These are phyloP conservation scores for Acrossocheilus fasciatus DNA, from an alignment of 2,797 vertebrate species.

Conservation along the genomic window DNA sequence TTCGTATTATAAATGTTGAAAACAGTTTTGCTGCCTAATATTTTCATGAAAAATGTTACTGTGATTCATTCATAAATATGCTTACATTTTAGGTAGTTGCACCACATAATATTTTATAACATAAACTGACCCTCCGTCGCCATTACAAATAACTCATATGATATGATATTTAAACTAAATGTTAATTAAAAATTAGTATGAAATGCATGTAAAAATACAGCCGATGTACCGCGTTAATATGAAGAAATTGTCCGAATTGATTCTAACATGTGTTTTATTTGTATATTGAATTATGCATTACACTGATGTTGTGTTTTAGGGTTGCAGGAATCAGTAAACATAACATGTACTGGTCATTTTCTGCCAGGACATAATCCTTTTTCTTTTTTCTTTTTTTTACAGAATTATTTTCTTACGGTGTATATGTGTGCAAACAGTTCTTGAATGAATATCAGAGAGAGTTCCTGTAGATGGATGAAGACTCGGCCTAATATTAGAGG, in stretches of 20 bases:
- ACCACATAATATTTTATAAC: neutral
- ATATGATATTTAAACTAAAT: neutral
- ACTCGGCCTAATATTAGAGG: neutral
- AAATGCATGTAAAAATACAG: neutral
- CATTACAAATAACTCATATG: neutral
- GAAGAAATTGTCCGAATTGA: neutral
- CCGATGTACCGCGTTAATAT: neutral
- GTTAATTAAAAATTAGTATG: neutral
- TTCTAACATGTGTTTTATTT: neutral
- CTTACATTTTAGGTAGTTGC: neutral
- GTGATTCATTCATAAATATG: neutral
- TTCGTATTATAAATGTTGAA: too few species aligned
- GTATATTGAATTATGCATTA: neutral
- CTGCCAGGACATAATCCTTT: too few species aligned
- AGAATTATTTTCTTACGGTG: neutral
- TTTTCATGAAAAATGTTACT: neutral
- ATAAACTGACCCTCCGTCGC: neutral
- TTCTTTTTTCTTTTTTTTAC: neutral
- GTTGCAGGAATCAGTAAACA: neutral
- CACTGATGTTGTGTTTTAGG: neutral
- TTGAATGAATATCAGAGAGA: neutral
- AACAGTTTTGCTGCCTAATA: neutral
- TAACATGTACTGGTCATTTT: neutral
- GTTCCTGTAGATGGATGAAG: slow-evolving; percentile 6
- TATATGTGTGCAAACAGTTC: neutral